Percentiles rank a stretch among this genome's conserved stretches.
Evolutionary conservation across 1,140 invertebrate species (phyloP).

Genomic region (Amyelois transitella): DNA sequence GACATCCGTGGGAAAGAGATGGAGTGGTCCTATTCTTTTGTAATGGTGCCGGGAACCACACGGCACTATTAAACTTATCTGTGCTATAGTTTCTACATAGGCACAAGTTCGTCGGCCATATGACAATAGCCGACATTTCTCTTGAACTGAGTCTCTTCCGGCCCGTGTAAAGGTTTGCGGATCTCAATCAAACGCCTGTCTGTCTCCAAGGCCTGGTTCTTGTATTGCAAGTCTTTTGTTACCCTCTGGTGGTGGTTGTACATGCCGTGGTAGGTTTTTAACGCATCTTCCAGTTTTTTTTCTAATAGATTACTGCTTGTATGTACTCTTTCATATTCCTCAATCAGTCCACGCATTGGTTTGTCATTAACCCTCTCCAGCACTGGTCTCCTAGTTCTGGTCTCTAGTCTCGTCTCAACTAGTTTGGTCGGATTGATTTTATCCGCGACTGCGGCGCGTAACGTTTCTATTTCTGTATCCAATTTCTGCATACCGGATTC

Average conservation of each 20-base stretch:
- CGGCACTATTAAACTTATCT: no score
- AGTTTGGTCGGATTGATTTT: conserved; percentile 85
- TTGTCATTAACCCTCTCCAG: conserved; percentile 78
- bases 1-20: no score
- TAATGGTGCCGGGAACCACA: no score
- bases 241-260: conserved; percentile 79
- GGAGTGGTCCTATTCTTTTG: no score
- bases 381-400: conserved; percentile 76
- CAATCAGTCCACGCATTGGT: conserved; percentile 81
- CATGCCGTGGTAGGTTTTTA: conserved; percentile 79
- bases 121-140: conserved; percentile 63
- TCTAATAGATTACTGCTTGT: conserved; percentile 76
- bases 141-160: conserved; percentile 51
- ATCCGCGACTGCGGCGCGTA: conserved; percentile 80
- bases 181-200: conserved; percentile 65
- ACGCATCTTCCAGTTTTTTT: conserved; percentile 81
- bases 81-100: no score
- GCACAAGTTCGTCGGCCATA: conserved; percentile 51
- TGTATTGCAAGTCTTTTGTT: conserved; percentile 80
- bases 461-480: conserved; percentile 79
- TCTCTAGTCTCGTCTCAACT: conserved; percentile 84
- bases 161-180: conserved; percentile 47
- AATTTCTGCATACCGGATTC: conserved; percentile 82
- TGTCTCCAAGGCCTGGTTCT: conserved; percentile 83
- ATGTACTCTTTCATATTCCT: conserved; percentile 78